Evolutionary conservation across 1,140 invertebrate genomes (phyloP), one percentile per base, ranked within the genome.

Genomic region (Aphaenogaster ashmeadi): DNA sequence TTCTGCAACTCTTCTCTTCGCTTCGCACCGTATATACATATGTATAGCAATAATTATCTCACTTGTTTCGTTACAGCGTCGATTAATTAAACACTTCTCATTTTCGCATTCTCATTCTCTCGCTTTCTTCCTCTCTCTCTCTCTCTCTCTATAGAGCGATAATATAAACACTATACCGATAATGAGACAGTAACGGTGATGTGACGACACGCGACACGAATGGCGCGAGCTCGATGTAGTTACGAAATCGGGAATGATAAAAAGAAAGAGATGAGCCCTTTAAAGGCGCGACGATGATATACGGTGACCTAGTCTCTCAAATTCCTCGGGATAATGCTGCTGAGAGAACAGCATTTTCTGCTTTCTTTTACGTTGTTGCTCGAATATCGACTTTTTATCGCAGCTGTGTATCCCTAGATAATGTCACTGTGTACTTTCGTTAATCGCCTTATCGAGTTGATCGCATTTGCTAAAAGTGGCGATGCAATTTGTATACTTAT

Each of bases 11-110:
- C 33, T 18, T 41, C 36, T 21, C 21, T 36, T 44, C 58, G 21
- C 9, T 33, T 86, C 50, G 11, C 71, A 58, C 62, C 33, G 41
- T 91, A 91, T 91, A 79, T 92, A 91, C 87, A 91, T 89, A 89
- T 87, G 78, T 91, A 92, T 91, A 91, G 80, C 77, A 87, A 83
- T 77, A 80, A 84, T 60, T 54, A 71, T 80, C 18, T 66, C 47
- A 41, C 9, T 54, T 86, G 74, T 60, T 88, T 91, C 81, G 83
- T 90, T 90, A 90, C 74, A 88, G 56, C 77, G 80, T 88, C 90
- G 62, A 89, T 74, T 84, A 84, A 50, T 84, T 54, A 88, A 88
- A 88, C 88, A 88, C 69, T 41, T 64, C 0, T 27, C 41, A 36
- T 47, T 47, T 50, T 36, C 36, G 47, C 74, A 18, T 62, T 80